Evolutionary conservation across 2,888 invertebrate genomes (phyloP), one percentile per base, ranked within the genome.

Genomic region (Eupithecia vulgata): DNA sequence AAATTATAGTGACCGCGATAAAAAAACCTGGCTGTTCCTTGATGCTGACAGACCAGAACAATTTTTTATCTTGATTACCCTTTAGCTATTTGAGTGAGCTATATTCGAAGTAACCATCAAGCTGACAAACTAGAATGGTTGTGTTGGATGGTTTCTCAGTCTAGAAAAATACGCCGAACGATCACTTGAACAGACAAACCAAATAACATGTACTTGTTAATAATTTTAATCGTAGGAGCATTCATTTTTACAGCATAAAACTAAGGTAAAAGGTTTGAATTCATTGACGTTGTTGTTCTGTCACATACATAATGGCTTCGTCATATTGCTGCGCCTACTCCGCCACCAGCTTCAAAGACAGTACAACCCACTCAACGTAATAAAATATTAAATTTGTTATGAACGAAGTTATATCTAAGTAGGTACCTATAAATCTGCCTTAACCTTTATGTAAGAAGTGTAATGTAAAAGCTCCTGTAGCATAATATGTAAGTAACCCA

Each of bases 251-350:
- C 34, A 35, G 17, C 7, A 12, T 12, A 37, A 37, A 64, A 62
- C 62, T 30, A 17, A 62, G 34, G 17, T 17, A 37, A 64, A 64
- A 37, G 35, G 21, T 62, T 62, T n/a, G 5, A 61, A 64, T 35
- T 64, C 62, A 64, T 64, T 8, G 21, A n/a, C 37, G 35, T 64
- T 64, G 62, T 21, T 21, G 62, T 62, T 64, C 5, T 65, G 40
- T 65, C 65, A 25, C 65, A 65, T 65, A 42, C 37, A 65, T 65
- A 65, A 65, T 65, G 15, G 64, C 64, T 37, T 37, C 65, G 37
- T 40, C 65, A 25, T 65, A 40, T 7, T 40, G 21, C n/a, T 64
- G 65, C 65, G 40, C 65, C 65, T 65, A 65, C 25, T 40, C 65
- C 21, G 40, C 40, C 37, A 64, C 21, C 65, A 21, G 40, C 25